These are phyloP conservation scores for Halcyon malimbica DNA, from an alignment of 2,113 vertebrate genomes.

Conservation along the genomic window DNA sequence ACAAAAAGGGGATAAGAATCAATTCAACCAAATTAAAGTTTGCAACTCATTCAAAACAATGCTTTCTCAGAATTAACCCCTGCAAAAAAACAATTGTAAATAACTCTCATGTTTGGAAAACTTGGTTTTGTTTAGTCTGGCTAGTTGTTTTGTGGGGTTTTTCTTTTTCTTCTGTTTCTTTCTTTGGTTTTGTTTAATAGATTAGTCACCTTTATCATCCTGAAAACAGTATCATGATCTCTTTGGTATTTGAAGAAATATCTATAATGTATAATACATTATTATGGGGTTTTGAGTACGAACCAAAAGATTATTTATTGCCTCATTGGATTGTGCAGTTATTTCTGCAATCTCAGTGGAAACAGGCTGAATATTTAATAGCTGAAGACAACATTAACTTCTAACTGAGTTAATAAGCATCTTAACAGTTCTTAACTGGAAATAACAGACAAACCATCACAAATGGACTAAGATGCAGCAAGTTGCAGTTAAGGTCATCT, in stretches of 20 bases:
- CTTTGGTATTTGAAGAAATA: neutral
- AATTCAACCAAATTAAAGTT: neutral
- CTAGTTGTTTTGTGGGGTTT: neutral
- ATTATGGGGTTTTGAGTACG: neutral
- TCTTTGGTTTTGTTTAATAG: neutral
- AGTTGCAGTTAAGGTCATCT: neutral
- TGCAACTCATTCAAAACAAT: neutral
- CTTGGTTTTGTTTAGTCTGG: neutral
- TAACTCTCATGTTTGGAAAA: neutral
- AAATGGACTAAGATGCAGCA: neutral
- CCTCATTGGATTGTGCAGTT: neutral
- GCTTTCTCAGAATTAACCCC: neutral
- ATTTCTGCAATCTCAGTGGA: neutral
- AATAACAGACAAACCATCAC: neutral
- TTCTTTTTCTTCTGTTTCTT: neutral
- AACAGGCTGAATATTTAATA: neutral
- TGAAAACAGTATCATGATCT: neutral
- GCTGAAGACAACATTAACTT: neutral
- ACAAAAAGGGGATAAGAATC: neutral
- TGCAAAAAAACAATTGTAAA: neutral
- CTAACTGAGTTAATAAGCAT: neutral
- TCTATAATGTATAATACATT: neutral
- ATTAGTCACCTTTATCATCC: neutral
- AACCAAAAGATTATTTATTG: neutral
- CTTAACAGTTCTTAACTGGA: neutral